Evolutionary conservation across 2,797 vertebrate species (phyloP).

Genomic region (Serranus cabrilla): DNA sequence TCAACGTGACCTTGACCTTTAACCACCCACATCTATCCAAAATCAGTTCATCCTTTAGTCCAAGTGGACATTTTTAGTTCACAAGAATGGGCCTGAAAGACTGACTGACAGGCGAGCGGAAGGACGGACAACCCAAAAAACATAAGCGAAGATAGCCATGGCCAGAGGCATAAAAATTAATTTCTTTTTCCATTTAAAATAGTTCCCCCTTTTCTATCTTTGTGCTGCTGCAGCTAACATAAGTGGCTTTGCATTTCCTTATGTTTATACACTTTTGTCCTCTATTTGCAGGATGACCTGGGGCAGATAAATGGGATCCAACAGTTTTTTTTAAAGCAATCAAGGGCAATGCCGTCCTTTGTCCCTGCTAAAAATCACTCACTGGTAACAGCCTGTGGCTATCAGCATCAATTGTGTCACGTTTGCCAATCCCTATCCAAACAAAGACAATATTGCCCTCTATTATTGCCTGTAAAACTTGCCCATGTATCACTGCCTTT

Average conservation of each 20-base stretch:
- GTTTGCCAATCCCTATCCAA: conserved; percentile 47
- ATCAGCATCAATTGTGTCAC: conserved; percentile 42
- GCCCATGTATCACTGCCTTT: conserved; percentile 52
- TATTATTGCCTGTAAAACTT: conserved; percentile 53
- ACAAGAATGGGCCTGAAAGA: too few relatives aligned
- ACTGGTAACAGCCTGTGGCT: conserved; percentile 44
- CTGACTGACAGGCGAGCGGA: too few relatives aligned
- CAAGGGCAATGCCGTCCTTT: conserved; percentile 31
- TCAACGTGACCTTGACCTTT: too few relatives aligned
- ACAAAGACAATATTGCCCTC: conserved; percentile 64
- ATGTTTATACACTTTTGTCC: neutral
- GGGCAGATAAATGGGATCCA: conserved; percentile 13
- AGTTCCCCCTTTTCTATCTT: neutral
- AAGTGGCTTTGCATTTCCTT: conserved; percentile 3
- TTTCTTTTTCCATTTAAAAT: neutral
- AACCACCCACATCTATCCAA: too few relatives aligned
- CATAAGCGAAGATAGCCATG: too few relatives aligned
- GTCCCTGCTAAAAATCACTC: conserved; percentile 40
- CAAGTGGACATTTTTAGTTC: too few relatives aligned
- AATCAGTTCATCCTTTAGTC: too few relatives aligned
- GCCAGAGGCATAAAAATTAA: neutral
- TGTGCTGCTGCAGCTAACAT: too few relatives aligned
- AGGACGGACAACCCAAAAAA: too few relatives aligned
- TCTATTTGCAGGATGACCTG: conserved; percentile 8
- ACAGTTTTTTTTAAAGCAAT: conserved; percentile 28